A percentile compares a stretch with the other conserved stretches of the same genome.
Evolutionary conservation across 2,888 invertebrate species (phyloP).

Genomic region (Eueremaeus valkanovi): DNA sequence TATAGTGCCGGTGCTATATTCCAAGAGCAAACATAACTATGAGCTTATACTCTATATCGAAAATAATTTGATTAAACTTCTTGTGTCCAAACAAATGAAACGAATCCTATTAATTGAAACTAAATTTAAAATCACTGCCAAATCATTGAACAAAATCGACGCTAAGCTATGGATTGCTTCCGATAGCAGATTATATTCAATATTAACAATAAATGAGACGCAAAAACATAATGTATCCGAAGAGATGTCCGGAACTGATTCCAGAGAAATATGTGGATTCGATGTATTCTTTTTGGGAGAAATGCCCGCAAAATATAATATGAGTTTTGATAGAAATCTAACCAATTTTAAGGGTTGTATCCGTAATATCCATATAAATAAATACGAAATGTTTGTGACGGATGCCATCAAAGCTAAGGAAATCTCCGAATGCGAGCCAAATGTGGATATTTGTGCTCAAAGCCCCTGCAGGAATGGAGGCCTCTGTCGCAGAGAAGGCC

Average conservation of each 20-base stretch:
- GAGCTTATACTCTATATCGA: constrained; percentile 1
- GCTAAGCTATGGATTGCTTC: not conserved
- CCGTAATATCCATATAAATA: constrained; percentile 21
- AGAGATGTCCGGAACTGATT: not conserved
- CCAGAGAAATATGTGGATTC: not conserved
- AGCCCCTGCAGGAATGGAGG: constrained; percentile 37
- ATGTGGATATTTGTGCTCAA: constrained; percentile 4
- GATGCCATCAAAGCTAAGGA: constrained; percentile 18
- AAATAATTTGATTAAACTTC: constrained; percentile 8
- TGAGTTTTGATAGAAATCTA: not conserved
- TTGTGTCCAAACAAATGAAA: not conserved
- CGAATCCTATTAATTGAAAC: constrained; percentile 13
- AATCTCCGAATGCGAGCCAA: constrained; percentile 22
- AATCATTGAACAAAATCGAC: not conserved
- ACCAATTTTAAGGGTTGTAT: constrained; percentile 29
- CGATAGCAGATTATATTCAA: not conserved
- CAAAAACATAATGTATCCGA: no score
- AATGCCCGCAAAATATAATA: not conserved
- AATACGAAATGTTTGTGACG: constrained; percentile 13
- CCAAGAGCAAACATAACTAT: not conserved
- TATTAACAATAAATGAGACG: not conserved
- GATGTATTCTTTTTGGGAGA: constrained; percentile 7
- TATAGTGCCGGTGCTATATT: not conserved
- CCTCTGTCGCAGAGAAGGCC: not conserved
- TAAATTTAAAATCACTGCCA: not conserved